Conservation (phyloP, 2,888 invertebrate species). For the Amphipyra berbera region DNA sequence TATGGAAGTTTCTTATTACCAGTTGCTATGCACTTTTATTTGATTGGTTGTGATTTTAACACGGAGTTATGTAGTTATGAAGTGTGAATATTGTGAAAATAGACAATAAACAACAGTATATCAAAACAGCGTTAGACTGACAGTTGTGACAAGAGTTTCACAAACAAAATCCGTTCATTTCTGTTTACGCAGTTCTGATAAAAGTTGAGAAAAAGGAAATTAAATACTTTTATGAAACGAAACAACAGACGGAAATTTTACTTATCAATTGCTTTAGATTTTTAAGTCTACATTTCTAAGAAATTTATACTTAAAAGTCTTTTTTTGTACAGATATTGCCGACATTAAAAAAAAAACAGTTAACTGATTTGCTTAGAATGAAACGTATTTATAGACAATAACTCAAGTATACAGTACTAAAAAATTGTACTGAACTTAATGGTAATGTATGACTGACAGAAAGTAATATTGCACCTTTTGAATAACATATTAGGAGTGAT, state of each 20-base stretch:
- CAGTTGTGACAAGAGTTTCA: neutral
- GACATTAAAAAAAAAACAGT: too few relatives aligned
- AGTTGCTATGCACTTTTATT: slow-evolving; percentile 22
- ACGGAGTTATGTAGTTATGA: neutral
- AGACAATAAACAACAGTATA: neutral
- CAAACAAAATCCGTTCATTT: slow-evolving; percentile 9
- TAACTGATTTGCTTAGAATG: slow-evolving; percentile 12
- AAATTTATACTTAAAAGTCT: too few relatives aligned
- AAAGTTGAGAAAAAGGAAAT: too few relatives aligned
- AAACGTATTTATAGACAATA: slow-evolving; percentile 11
- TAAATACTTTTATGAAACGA: too few relatives aligned
- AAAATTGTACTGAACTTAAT: neutral
- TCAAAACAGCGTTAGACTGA: slow-evolving; percentile 5
- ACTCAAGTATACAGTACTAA: neutral
- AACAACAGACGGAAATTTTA: too few relatives aligned
- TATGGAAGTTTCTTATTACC: neutral
- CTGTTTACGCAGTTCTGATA: slow-evolving; percentile 2
- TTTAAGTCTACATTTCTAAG: too few relatives aligned
- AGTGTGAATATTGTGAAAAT: neutral
- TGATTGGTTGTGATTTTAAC: neutral
- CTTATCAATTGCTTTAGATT: too few relatives aligned
- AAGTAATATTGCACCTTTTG: too few relatives aligned
- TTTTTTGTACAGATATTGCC: too few relatives aligned
- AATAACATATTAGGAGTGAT: too few relatives aligned
- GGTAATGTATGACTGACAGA: neutral